These are phyloP conservation scores for Anticlea derivata DNA, from an alignment of 2,888 invertebrate species.

Conservation along the genomic window DNA sequence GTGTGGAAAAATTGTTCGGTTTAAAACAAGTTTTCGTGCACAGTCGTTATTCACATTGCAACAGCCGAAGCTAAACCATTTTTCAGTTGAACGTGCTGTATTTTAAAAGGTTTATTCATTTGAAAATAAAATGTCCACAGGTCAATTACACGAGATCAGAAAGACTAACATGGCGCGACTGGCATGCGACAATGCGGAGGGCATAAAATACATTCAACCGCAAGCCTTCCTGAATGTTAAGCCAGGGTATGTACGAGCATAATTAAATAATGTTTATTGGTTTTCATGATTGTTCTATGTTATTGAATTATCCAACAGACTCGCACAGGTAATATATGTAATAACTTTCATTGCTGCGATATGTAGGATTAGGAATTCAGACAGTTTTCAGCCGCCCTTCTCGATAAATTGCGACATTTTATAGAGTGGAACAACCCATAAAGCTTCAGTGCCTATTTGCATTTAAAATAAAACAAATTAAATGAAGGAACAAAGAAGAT, in stretches of 20 bases:
- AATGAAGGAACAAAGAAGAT: slow-evolving; percentile 30
- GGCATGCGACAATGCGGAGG: slow-evolving; percentile 66
- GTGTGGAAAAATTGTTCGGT: slow-evolving; percentile 24
- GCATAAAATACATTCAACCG: slow-evolving; percentile 65
- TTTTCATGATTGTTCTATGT: slow-evolving; percentile 2
- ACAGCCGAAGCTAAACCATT: slow-evolving; percentile 32
- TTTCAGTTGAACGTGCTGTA: slow-evolving; percentile 29
- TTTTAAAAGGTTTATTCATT: slow-evolving; percentile 31
- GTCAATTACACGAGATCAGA: slow-evolving; percentile 62
- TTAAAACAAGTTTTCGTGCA: slow-evolving; percentile 32
- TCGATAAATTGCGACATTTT: slow-evolving; percentile 15
- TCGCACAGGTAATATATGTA: not conserved
- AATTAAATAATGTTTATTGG: slow-evolving; percentile 25
- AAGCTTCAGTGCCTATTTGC: slow-evolving; percentile 26
- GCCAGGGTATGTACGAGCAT: slow-evolving; percentile 45
- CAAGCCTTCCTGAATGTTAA: slow-evolving; percentile 57
- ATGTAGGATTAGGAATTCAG: not conserved
- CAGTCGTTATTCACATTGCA: slow-evolving; percentile 36
- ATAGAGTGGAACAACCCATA: slow-evolving; percentile 26
- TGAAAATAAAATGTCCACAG: slow-evolving; percentile 43
- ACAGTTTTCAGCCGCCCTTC: not conserved
- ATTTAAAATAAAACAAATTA: slow-evolving; percentile 34
- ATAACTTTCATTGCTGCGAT: no score
- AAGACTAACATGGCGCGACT: slow-evolving; percentile 66
- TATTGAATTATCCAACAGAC: slow-evolving; percentile 3